These are phyloP conservation scores for Digitonthophagus gazella DNA, from an alignment of 2,888 invertebrate species.

Conservation along the genomic window DNA sequence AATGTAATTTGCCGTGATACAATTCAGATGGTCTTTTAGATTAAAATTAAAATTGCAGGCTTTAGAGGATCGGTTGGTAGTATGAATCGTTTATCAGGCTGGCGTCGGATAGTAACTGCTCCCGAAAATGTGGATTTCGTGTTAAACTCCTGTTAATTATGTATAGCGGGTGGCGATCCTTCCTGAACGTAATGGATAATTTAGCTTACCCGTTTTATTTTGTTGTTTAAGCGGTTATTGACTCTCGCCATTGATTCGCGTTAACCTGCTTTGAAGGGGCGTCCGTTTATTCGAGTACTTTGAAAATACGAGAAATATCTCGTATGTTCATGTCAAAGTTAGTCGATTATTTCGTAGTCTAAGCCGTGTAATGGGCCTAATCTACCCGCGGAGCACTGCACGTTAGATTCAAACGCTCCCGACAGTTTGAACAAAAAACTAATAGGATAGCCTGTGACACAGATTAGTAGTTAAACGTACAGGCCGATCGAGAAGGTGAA, in stretches of 20 bases:
- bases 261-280: neutral
- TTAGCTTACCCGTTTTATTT: constrained; percentile 2
- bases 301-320: too few relatives aligned
- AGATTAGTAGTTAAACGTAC: neutral
- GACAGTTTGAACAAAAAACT: too few relatives aligned
- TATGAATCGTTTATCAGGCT: constrained; percentile 12
- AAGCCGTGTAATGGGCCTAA: neutral
- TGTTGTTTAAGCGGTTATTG: constrained; percentile 10
- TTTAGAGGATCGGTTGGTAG: neutral
- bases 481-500: neutral
- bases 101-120: neutral
- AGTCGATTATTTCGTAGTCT: neutral
- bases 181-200: constrained; percentile 14
- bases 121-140: constrained; percentile 8
- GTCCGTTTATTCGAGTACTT: too few relatives aligned
- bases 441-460: neutral
- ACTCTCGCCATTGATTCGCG: constrained; percentile 8
- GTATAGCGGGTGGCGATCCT: constrained; percentile 11
- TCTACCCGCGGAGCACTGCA: neutral
- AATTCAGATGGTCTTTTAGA: neutral
- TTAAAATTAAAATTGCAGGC: neutral
- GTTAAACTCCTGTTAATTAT: constrained; percentile 15
- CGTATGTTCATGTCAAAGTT: neutral
- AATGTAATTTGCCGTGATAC: neutral
- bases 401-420: too few relatives aligned